phyloP scores from a whole-genome alignment of 2,888 invertebrate species.

The Andricus quercusramuli region DNA sequence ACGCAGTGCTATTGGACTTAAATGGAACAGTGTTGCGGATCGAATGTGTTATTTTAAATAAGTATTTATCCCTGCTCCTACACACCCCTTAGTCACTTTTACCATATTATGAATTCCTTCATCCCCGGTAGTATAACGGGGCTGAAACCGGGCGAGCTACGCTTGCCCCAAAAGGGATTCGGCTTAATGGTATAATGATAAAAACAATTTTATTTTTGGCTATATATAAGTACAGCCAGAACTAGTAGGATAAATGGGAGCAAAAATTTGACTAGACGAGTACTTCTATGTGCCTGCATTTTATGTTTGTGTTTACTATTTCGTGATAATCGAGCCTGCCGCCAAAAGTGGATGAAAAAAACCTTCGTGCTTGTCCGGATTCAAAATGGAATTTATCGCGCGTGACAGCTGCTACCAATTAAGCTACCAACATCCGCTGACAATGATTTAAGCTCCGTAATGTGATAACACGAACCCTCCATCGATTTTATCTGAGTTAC shows the following conservation, averaged over 20 bases:
- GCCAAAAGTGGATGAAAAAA: slow-evolving; percentile 1
- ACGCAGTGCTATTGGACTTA: no score
- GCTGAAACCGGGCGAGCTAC: no score
- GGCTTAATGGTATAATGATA: no score
- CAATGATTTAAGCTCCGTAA: slow-evolving; percentile 41
- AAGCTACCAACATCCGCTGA: slow-evolving; percentile 39
- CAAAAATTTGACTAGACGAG: neutral
- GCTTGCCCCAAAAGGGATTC: no score
- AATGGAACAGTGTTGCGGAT: no score
- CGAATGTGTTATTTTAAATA: no score
- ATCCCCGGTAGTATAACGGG: no score
- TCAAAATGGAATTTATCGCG: slow-evolving; percentile 38
- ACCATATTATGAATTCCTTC: no score
- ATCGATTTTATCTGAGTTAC: slow-evolving; percentile 7
- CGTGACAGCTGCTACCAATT: slow-evolving; percentile 44
- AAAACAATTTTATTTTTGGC: neutral
- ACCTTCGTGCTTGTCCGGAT: neutral
- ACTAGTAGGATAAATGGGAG: slow-evolving; percentile 8
- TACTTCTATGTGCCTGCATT: slow-evolving; percentile 16
- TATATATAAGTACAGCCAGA: neutral
- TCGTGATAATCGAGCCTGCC: neutral
- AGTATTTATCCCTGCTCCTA: no score
- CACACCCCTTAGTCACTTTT: no score
- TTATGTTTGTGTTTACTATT: slow-evolving; percentile 23
- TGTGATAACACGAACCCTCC: slow-evolving; percentile 21